A percentile compares a stretch with the other conserved stretches of the same genome.
phyloP scores from a whole-genome alignment of 2,797 vertebrate species.

The Potorous gilbertii region DNA sequence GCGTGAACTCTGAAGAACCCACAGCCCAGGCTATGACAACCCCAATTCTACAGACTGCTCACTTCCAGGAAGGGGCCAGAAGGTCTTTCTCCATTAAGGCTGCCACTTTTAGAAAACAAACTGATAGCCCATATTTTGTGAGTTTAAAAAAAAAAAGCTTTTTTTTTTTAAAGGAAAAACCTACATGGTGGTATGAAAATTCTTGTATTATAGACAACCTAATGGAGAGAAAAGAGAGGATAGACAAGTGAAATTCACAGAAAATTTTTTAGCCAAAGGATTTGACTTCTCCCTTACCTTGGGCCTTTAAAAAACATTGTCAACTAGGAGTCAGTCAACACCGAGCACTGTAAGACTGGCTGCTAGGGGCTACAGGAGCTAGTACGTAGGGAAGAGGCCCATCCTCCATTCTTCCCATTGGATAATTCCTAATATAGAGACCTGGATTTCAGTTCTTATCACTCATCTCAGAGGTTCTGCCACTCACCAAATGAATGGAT shows the following conservation, averaged over 20 bases:
- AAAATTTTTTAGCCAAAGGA: background rate
- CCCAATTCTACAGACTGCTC: background rate
- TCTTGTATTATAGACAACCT: background rate
- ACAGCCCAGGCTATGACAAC: background rate
- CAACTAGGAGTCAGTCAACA: background rate
- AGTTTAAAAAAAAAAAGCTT: background rate
- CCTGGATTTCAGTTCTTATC: background rate
- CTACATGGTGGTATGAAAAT: background rate
- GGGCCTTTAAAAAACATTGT: background rate
- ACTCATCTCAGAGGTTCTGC: background rate
- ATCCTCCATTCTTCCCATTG: background rate
- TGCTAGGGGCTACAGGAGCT: background rate
- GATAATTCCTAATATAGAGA: background rate
- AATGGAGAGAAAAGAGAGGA: background rate
- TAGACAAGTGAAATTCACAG: background rate
- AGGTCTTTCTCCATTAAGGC: background rate
- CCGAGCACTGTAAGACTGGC: background rate
- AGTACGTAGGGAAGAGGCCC: background rate
- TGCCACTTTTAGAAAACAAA: background rate
- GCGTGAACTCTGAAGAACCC: background rate
- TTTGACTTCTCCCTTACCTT: background rate
- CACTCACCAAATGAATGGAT: background rate
- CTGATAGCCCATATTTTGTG: background rate
- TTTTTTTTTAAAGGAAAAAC: background rate
- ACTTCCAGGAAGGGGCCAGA: background rate